These are phyloP conservation scores for Pemphredon lugubris DNA, from an alignment of 2,888 invertebrate genomes.

Conservation along the genomic window DNA sequence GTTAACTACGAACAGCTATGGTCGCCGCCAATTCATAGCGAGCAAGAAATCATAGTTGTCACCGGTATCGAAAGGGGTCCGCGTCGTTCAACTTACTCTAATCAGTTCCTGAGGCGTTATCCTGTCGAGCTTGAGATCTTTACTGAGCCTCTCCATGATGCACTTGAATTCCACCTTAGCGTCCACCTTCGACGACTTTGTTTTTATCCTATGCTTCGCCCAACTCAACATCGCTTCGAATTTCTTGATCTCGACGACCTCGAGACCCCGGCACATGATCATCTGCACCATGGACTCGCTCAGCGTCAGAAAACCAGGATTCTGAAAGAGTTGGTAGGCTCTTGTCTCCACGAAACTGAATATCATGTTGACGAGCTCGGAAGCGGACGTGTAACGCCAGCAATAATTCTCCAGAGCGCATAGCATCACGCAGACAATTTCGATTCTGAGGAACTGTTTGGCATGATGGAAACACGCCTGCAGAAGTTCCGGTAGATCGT, in stretches of 20 bases:
- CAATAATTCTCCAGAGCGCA: conserved; percentile 96
- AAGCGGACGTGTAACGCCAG: conserved; percentile 97
- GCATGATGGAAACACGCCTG: conserved; percentile 98
- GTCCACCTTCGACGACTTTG: conserved; percentile 85
- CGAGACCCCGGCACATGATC: conserved; percentile 95
- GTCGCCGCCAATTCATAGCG: too few relatives aligned
- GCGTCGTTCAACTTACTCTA: conserved; percentile 84
- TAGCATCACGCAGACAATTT: conserved; percentile 96
- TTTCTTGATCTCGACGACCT: conserved; percentile 93
- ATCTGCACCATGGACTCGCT: conserved; percentile 97
- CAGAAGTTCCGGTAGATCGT: conserved; percentile 94
- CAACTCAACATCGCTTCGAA: conserved; percentile 96
- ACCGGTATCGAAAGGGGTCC: too few relatives aligned
- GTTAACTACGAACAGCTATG: too few relatives aligned
- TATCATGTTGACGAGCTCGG: conserved; percentile 96
- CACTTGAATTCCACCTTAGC: conserved; percentile 94
- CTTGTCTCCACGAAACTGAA: conserved; percentile 94
- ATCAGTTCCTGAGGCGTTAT: conserved; percentile 96
- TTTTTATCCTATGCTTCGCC: conserved; percentile 92
- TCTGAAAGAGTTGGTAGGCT: conserved; percentile 92
- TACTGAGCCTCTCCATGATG: conserved; percentile 94
- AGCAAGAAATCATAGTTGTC: too few relatives aligned
- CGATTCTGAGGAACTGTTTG: conserved; percentile 95
- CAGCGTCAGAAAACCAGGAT: conserved; percentile 91
- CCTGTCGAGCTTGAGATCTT: conserved; percentile 93